Percentiles rank a stretch among this genome's conserved stretches.
phyloP scores from a whole-genome alignment of 2,113 vertebrate species.

The Collichthys lucidus region DNA sequence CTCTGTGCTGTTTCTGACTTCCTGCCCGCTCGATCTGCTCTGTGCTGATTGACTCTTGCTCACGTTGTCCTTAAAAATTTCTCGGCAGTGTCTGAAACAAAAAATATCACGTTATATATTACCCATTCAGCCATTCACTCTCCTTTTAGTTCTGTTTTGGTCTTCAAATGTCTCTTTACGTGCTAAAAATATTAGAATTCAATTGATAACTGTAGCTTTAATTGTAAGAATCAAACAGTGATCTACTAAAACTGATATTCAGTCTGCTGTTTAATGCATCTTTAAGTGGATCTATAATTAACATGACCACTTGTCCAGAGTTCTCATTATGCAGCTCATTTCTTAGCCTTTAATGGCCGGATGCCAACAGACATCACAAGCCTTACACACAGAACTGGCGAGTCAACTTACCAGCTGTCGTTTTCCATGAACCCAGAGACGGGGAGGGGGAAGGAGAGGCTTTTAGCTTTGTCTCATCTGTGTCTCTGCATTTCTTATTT shows the following conservation, averaged over 20 bases:
- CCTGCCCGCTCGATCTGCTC: too few relatives aligned
- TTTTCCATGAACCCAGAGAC: constrained; percentile 20
- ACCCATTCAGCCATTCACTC: background rate
- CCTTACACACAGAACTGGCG: constrained; percentile 46
- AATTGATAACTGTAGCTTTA: background rate
- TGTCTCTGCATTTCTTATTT: background rate
- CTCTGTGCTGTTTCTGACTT: too few relatives aligned
- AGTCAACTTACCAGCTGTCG: constrained; percentile 33
- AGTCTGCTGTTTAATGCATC: background rate
- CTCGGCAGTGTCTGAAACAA: too few relatives aligned
- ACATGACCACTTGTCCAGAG: background rate
- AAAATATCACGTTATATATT: background rate
- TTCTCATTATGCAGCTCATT: background rate
- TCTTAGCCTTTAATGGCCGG: background rate
- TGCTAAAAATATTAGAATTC: background rate
- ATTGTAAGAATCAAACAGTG: background rate
- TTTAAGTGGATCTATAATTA: background rate
- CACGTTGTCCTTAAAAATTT: too few relatives aligned
- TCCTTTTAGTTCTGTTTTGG: background rate
- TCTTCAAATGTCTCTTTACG: background rate
- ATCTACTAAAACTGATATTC: too few relatives aligned
- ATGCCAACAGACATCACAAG: constrained; percentile 21
- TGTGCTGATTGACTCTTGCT: too few relatives aligned
- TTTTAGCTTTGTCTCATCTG: background rate
- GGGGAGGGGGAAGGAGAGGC: background rate